phyloP scores from a whole-genome alignment of 2,888 invertebrate genomes.

The Sturmia bella region DNA sequence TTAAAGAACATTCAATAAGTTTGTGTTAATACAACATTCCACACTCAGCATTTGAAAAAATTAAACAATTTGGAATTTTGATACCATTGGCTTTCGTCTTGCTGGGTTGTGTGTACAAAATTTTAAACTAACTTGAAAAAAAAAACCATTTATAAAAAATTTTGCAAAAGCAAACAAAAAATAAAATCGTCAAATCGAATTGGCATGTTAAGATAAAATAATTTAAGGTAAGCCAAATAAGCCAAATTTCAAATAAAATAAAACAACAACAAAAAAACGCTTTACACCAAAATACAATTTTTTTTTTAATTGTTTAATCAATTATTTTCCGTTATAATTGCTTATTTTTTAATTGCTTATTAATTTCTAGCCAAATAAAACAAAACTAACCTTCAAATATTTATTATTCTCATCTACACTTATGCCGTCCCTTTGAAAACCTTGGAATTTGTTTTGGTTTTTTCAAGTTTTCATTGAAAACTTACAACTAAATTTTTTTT shows the following conservation, averaged over 20 bases:
- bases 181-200: conserved; percentile 19
- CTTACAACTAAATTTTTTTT: conserved; percentile 48
- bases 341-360: conserved; percentile 25
- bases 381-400: conserved; percentile 53
- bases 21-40: conserved; percentile 53
- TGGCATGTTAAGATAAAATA: conserved; percentile 33
- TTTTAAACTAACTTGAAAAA: conserved; percentile 55
- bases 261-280: conserved; percentile 3
- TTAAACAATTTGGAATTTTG: conserved; percentile 26
- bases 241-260: neutral
- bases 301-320: neutral
- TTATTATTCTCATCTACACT: conserved; percentile 1
- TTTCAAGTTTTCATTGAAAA: conserved; percentile 50
- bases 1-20: conserved; percentile 27
- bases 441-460: conserved; percentile 54
- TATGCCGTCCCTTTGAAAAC: conserved; percentile 61
- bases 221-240: conserved; percentile 35
- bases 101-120: conserved; percentile 71
- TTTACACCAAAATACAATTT: neutral
- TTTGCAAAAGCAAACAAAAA: conserved; percentile 39
- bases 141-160: conserved; percentile 42
- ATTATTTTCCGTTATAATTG: neutral
- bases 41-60: conserved; percentile 57
- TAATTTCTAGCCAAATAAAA: conserved; percentile 25
- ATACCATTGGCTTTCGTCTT: conserved; percentile 51